Conservation (phyloP, 2,113 vertebrate species). For the Vimba vimba region DNA sequence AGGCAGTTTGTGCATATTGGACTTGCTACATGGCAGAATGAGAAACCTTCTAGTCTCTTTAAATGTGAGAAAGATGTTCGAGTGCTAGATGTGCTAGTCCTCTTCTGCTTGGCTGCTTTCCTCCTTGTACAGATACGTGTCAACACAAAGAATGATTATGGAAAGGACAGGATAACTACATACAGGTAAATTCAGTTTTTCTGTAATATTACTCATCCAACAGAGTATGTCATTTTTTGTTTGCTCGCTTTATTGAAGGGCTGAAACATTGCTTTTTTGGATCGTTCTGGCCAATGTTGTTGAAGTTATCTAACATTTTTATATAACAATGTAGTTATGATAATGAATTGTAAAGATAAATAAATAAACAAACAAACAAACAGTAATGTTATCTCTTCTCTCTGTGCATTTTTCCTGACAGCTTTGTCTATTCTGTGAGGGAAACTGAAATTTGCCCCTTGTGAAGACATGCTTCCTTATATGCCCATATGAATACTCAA, state of each 20-base stretch:
- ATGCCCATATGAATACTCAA: slow-evolving; percentile 93
- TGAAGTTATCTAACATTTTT: background rate
- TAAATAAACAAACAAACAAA: slow-evolving; percentile 58
- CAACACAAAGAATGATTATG: background rate
- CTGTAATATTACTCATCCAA: background rate
- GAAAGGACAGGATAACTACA: background rate
- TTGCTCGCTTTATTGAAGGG: background rate
- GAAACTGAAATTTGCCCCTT: slow-evolving; percentile 72
- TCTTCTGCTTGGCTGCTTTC: slow-evolving; percentile 22
- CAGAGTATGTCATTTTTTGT: background rate
- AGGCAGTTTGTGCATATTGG: background rate
- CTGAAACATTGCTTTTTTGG: background rate
- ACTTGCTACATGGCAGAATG: background rate
- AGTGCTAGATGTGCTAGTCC: slow-evolving; percentile 18
- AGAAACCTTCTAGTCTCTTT: background rate
- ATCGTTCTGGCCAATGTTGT: background rate
- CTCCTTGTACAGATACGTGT: background rate
- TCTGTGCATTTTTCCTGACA: slow-evolving; percentile 24
- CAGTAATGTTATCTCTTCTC: slow-evolving; percentile 56
- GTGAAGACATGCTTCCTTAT: slow-evolving; percentile 99
- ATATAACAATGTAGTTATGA: background rate
- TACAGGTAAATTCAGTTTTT: slow-evolving; percentile 9
- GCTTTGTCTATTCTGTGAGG: slow-evolving; percentile 29
- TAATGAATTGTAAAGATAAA: background rate
- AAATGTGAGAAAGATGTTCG: background rate